phyloP scores from a whole-genome alignment of 1,140 invertebrate genomes.

The Rhopalosiphum maidis region DNA sequence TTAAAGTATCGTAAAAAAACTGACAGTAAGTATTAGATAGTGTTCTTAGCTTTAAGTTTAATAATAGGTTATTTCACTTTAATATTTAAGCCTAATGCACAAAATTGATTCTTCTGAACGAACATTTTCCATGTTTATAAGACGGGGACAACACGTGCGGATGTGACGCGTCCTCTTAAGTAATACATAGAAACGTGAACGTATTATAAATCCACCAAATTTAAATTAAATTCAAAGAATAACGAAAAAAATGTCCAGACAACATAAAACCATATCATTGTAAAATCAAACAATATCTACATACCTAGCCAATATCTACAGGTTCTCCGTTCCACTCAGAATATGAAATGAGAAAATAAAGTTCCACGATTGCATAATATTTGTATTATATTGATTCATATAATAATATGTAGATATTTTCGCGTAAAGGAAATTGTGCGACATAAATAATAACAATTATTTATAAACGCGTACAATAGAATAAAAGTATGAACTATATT shows the following conservation, averaged over 20 bases:
- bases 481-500: constrained; percentile 3
- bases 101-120: no score
- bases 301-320: neutral
- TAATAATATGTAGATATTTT: neutral
- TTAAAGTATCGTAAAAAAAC: no score
- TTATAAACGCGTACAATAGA: neutral
- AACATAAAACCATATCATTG: neutral
- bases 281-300: neutral
- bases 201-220: neutral
- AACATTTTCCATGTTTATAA: no score
- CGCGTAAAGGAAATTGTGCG: neutral
- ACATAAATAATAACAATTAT: neutral
- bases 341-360: neutral
- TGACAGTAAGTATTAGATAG: no score
- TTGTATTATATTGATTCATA: neutral
- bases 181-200: neutral
- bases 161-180: neutral
- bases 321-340: neutral
- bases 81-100: no score
- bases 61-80: no score
- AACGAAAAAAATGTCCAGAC: neutral
- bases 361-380: neutral
- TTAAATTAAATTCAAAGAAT: neutral
- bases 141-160: no score
- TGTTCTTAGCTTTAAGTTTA: no score